A percentile compares a stretch with the other conserved stretches of the same genome.
These are phyloP conservation scores for Oophaga pumilio DNA, from an alignment of 2,113 vertebrate genomes.

Conservation along the genomic window DNA sequence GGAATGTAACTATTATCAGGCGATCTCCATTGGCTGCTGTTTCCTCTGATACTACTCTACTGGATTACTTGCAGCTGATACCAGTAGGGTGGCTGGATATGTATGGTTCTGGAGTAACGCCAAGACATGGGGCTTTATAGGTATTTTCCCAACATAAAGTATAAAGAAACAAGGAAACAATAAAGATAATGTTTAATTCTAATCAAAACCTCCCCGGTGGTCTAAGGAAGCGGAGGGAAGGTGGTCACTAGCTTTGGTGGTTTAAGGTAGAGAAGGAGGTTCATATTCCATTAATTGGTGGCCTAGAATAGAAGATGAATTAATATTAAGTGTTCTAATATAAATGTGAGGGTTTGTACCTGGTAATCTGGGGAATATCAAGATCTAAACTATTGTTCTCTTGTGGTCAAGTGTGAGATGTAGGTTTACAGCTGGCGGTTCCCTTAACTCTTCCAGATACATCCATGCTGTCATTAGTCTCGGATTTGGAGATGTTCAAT, in stretches of 20 bases:
- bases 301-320: too few species aligned
- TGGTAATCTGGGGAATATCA: too few species aligned
- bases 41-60: slow-evolving; percentile 7
- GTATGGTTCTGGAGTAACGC: background rate
- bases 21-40: slow-evolving; percentile 15
- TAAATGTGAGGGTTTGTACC: too few species aligned
- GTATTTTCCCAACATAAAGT: background rate
- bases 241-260: background rate
- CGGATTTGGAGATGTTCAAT: too few species aligned
- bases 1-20: slow-evolving; percentile 36
- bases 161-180: slow-evolving; percentile 14
- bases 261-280: background rate
- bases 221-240: background rate
- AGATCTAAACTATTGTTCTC: too few species aligned
- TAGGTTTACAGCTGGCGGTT: too few species aligned
- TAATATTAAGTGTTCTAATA: too few species aligned
- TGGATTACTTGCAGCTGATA: background rate
- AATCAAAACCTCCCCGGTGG: background rate
- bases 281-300: too few species aligned
- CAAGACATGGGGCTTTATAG: slow-evolving; percentile 19
- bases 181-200: background rate
- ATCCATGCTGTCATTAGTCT: too few species aligned
- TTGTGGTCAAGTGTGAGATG: too few species aligned
- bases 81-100: background rate
- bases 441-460: too few species aligned